Evolutionary conservation across 2,888 invertebrate genomes (phyloP).

Genomic region (Eupithecia tripunctaria): DNA sequence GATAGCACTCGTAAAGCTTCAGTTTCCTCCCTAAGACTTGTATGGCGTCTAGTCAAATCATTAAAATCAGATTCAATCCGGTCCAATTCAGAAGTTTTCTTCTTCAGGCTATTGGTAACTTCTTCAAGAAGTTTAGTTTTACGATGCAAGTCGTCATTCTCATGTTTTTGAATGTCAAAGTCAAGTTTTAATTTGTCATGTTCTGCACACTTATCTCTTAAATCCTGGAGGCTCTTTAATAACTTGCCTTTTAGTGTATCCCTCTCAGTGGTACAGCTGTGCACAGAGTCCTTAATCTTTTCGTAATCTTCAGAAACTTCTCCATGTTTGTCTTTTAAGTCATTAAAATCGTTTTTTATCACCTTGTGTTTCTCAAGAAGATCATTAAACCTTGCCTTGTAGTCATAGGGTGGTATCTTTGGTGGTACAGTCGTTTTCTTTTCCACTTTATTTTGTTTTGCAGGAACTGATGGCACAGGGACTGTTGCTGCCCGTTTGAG

Average conservation of each 20-base stretch:
- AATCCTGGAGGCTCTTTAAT: conserved; percentile 64
- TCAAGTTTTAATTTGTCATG: conserved; percentile 73
- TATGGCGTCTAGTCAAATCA: conserved; percentile 68
- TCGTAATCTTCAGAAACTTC: conserved; percentile 82
- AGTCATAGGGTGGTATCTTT: conserved; percentile 86
- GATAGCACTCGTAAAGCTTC: conserved; percentile 73
- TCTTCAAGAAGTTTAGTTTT: conserved; percentile 75
- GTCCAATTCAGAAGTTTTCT: conserved; percentile 71
- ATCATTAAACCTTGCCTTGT: conserved; percentile 86
- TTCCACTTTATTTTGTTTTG: conserved; percentile 70
- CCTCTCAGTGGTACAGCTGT: conserved; percentile 63
- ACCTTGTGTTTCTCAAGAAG: conserved; percentile 85
- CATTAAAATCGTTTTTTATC: conserved; percentile 80
- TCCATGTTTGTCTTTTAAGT: conserved; percentile 80
- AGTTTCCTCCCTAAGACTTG: conserved; percentile 73
- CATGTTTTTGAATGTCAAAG: conserved; percentile 72
- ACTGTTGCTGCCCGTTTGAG: conserved; percentile 71
- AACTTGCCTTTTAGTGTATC: conserved; percentile 72
- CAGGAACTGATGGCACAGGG: conserved; percentile 60
- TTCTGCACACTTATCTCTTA: conserved; percentile 65
- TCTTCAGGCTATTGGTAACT: conserved; percentile 70
- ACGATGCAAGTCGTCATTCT: conserved; percentile 72
- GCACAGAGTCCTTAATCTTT: conserved; percentile 71
- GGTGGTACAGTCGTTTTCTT: conserved; percentile 76
- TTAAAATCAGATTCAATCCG: conserved; percentile 67